Conservation (phyloP, 2,888 invertebrate genomes). For the Drosophila koepferae region DNA sequence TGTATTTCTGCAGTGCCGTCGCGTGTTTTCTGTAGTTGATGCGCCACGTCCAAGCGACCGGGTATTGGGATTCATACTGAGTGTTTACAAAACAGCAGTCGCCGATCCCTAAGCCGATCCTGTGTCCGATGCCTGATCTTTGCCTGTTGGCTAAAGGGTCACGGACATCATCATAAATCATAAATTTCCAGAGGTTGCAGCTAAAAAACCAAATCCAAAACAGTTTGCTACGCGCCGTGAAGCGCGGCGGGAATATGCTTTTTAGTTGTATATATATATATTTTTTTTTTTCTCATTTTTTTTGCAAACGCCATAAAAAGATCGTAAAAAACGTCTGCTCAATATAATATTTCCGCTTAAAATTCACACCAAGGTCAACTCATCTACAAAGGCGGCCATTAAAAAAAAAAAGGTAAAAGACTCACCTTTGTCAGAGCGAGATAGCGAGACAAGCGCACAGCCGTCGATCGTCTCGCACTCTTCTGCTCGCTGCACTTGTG, state of each 20-base stretch:
- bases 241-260: constrained; percentile 38
- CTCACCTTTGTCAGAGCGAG: constrained; percentile 30
- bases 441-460: constrained; percentile 5
- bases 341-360: constrained; percentile 56
- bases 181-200: constrained; percentile 74
- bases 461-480: constrained; percentile 10
- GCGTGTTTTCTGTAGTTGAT: constrained; percentile 51
- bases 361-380: constrained; percentile 72
- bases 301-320: constrained; percentile 59
- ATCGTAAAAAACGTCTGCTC: constrained; percentile 60
- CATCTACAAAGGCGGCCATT: constrained; percentile 61
- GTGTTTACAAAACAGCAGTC: constrained; percentile 83
- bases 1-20: constrained; percentile 33
- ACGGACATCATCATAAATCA: constrained; percentile 82
- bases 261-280: neutral
- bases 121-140: constrained; percentile 56
- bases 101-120: constrained; percentile 53
- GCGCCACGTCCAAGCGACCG: constrained; percentile 75
- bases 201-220: constrained; percentile 75
- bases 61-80: constrained; percentile 83
- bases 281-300: constrained; percentile 1
- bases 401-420: constrained; percentile 64
- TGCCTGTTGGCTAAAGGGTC: constrained; percentile 78
- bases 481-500: constrained; percentile 68
- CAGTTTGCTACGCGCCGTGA: constrained; percentile 65